A percentile compares a stretch with the other conserved stretches of the same genome.
These are phyloP conservation scores for Lophura nycthemera DNA, from an alignment of 2,113 vertebrate genomes.

Conservation along the genomic window DNA sequence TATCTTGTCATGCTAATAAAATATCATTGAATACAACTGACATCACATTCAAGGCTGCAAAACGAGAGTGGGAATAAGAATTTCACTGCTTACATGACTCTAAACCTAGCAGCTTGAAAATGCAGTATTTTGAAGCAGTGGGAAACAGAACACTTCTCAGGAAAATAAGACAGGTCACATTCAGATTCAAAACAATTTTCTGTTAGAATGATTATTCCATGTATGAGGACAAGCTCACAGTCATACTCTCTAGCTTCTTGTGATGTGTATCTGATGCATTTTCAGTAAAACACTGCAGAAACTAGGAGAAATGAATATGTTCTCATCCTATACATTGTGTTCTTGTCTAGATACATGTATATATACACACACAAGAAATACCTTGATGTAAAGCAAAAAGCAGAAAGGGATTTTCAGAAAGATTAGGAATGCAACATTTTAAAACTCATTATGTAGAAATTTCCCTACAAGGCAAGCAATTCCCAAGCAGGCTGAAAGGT, in stretches of 20 bases:
- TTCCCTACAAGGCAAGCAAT: background rate
- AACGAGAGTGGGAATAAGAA: background rate
- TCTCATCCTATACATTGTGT: background rate
- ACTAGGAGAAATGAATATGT: background rate
- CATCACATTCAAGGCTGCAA: background rate
- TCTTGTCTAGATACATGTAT: background rate
- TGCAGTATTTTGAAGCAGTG: background rate
- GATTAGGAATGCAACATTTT: background rate
- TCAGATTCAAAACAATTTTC: slow-evolving; percentile 8
- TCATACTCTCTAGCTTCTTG: background rate
- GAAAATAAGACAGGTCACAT: background rate
- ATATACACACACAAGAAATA: background rate
- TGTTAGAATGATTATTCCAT: background rate
- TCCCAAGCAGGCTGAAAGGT: background rate
- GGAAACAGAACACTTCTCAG: background rate
- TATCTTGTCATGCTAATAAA: background rate
- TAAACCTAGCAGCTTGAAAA: background rate
- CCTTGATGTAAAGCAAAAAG: background rate
- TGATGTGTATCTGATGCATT: background rate
- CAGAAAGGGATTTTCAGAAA: background rate
- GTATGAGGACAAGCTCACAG: background rate
- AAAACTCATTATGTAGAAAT: background rate
- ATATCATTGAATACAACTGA: background rate
- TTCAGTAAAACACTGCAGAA: background rate
- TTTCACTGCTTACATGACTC: background rate